Base-by-base conservation (phyloP, 2,888 invertebrate genomes). In the Biston betularia region DNA sequence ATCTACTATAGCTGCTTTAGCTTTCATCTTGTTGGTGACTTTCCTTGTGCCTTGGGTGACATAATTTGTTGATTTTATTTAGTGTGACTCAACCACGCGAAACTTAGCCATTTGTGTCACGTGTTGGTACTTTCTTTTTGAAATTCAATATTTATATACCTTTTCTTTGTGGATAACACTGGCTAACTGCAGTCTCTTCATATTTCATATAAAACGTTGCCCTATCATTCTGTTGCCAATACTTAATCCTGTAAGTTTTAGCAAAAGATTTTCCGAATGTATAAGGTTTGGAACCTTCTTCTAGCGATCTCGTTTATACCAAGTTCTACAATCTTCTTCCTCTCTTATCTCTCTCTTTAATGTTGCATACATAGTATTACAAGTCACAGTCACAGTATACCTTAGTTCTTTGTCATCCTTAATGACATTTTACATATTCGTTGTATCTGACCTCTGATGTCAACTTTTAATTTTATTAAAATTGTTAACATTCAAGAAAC, bases 161-260 rank as follows among this genome's bases (percentile, higher is more conserved):
- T 62, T 46, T 52, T 15, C 0, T 12, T 5, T 42, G 40, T 48
- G 33, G 6, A 11, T 5, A 12, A 35, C 53, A 1, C 8, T 34
- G 3, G 15, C 38, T 10, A 9, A 33, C 34, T 54, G 7, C 24
- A 42, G 54, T 55, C 24, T 42, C 49, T 42, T 55, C 40, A 9
- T 10, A 9, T 15, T 54, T 42, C 10, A 44, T 33, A 38, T 49
- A 11, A 11, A 42, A 12, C 49, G 15, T 12, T 38, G 45, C 42
- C 2, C 5, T 38, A 1, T 33, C 15, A 12, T 44, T 45, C 10
- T 50, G 50, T 38, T 52, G 33, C 52, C 50, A 57, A 24, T 45
- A 50, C 52, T 9, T n/a, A 24, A 63, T 12, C 2, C 63, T 56
- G 57, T 56, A 63, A 57, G 56, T 52, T 63, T 14, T 35, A 11